Base-by-base conservation (phyloP, 37 sponge, comb jelly and placozoan genomes). In the Trichoplax adhaerens region DNA sequence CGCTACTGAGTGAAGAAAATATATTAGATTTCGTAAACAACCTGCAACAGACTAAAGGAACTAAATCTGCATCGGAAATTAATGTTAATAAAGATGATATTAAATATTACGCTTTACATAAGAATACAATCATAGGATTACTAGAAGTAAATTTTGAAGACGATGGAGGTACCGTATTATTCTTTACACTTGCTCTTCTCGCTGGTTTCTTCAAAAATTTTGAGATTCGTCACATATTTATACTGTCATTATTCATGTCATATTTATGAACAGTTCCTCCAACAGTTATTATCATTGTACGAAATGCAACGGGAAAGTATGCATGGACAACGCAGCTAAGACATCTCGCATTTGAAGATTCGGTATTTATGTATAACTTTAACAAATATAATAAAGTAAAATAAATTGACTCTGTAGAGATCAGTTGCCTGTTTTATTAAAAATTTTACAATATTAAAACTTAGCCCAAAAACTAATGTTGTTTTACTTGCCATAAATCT, bases 301-400 rank as follows among this genome's bases (percentile, higher is more conserved):
- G 94, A 3, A 69, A 82, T 51, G 82, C 81, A 1, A 73, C 83
- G 76, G 90, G 94, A 2, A 63, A 78, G 7, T 84, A 87, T n/a
- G 81, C 80, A n/a, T 93, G 94, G 94, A 81, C 77, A 53, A 76
- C 86, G 76, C 89, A 93, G 66, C 74, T 93, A 55, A 54, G 82
- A 62, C 81, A 88, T 57, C 52, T 69, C 29, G 29, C 29, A 29
- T 29, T 29, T 29, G 29, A 29, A 29, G 29, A 29, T 29, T 29
- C 29, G 29, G 29, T 29, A 29, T 29, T 29, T 29, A 29, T 29
- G 29, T 29, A 29, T 29, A 29, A 29, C 29, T 29, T 29, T 29
- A 29, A 29, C 29, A 29, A 29, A 29, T 29, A 29, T 29, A 29
- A 29, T 29, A 29, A 29, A 29, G 29, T 29, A 29, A 29, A 29